phyloP scores from a whole-genome alignment of 2,113 vertebrate species.

The Cololabis saira region DNA sequence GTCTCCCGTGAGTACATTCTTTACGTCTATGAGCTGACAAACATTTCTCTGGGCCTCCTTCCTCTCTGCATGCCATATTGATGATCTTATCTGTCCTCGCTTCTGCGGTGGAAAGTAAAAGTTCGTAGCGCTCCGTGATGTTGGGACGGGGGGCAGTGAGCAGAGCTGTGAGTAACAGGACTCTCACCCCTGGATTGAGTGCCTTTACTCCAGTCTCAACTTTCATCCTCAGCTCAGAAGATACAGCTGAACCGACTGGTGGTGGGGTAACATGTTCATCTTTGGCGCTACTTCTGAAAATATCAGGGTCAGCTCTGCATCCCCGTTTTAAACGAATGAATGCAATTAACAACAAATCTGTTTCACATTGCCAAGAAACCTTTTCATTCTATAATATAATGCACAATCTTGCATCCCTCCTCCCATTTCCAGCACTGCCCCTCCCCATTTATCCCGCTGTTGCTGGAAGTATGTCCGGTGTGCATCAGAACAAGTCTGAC shows the following conservation, averaged over 20 bases:
- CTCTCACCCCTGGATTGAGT: not conserved
- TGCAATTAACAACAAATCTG: no score
- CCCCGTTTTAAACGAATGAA: no score
- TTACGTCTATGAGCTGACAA: not conserved
- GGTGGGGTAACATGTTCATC: not conserved
- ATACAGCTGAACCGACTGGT: constrained; percentile 1
- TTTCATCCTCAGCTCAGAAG: constrained; percentile 2
- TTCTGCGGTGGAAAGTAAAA: not conserved
- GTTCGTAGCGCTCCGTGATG: not conserved
- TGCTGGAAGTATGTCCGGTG: no score
- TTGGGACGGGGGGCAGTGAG: not conserved
- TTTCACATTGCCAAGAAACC: no score
- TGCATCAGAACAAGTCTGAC: no score
- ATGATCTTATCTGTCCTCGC: not conserved
- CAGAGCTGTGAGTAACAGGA: not conserved
- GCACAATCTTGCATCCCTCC: no score
- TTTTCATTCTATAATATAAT: no score
- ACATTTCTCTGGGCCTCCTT: not conserved
- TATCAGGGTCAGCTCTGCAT: no score
- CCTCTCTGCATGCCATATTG: not conserved
- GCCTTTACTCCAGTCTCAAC: not conserved
- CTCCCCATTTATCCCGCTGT: no score
- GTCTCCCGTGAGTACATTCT: not conserved
- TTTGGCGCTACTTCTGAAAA: no score
- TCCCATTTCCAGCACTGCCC: no score